These are phyloP conservation scores for Syngnathus floridae DNA, from an alignment of 2,113 vertebrate species.

Conservation along the genomic window DNA sequence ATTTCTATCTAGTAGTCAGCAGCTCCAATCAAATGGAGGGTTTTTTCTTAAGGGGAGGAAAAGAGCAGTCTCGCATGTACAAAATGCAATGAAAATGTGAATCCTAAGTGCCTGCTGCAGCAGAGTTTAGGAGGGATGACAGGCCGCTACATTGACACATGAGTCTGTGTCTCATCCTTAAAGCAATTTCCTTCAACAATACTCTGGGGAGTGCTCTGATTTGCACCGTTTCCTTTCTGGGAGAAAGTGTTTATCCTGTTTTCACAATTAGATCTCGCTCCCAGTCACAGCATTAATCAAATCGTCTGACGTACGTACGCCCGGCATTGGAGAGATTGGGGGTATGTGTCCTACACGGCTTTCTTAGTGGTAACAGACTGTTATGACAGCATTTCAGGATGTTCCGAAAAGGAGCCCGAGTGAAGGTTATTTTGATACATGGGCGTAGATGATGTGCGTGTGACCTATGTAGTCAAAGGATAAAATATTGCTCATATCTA, in stretches of 20 bases:
- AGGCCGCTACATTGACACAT: constrained; percentile 46
- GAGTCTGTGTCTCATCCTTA: constrained; percentile 55
- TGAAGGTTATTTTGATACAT: constrained; percentile 21
- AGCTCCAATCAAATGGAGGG: constrained; percentile 59
- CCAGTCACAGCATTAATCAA: constrained; percentile 62
- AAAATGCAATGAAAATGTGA: constrained; percentile 33
- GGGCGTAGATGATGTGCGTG: background rate
- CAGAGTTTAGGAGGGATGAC: constrained; percentile 24
- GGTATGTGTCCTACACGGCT: constrained; percentile 40
- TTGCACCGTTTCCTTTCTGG: constrained; percentile 55
- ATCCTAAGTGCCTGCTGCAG: constrained; percentile 36
- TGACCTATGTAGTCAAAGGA: constrained; percentile 18
- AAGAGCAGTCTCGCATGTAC: constrained; percentile 21
- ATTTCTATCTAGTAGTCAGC: constrained; percentile 66
- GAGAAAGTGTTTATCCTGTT: constrained; percentile 66
- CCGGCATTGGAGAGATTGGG: constrained; percentile 41
- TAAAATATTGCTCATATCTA: constrained; percentile 18
- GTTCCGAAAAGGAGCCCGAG: constrained; percentile 11
- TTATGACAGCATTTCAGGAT: constrained; percentile 30
- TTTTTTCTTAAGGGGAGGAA: constrained; percentile 39
- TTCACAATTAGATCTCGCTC: constrained; percentile 67
- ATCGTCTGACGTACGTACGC: constrained; percentile 47
- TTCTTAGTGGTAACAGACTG: constrained; percentile 20
- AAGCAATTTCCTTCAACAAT: constrained; percentile 61
- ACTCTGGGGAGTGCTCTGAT: constrained; percentile 60